phyloP scores from a whole-genome alignment of 2,888 invertebrate species.

The Drosophila neonasuta region DNA sequence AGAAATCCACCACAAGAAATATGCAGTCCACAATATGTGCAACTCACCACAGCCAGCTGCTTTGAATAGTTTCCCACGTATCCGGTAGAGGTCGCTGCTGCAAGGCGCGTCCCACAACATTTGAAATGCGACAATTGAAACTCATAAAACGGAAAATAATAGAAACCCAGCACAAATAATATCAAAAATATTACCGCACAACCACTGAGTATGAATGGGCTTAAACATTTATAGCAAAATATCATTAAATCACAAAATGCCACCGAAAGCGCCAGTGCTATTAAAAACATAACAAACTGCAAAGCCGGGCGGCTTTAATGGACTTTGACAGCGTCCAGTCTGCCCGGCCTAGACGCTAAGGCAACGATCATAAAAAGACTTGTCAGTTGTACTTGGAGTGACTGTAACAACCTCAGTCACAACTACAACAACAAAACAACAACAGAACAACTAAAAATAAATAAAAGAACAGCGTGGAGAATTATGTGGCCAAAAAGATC shows the following conservation, averaged over 20 bases:
- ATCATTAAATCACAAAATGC: conserved; percentile 52
- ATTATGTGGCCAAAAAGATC: conserved; percentile 60
- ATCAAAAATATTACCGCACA: conserved; percentile 32
- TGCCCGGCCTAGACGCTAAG: conserved; percentile 48
- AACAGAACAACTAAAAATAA: conserved; percentile 20
- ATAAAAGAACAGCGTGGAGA: conserved; percentile 31
- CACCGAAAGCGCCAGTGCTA: conserved; percentile 38
- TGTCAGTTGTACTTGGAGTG: conserved; percentile 53
- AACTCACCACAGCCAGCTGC: conserved; percentile 2
- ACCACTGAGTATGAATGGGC: conserved; percentile 42
- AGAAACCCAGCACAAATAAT: conserved; percentile 28
- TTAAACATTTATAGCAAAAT: conserved; percentile 44
- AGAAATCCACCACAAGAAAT: neutral
- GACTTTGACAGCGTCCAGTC: conserved; percentile 59
- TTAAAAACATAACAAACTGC: conserved; percentile 41
- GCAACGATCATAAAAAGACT: conserved; percentile 68
- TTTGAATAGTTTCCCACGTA: neutral
- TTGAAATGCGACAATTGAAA: conserved; percentile 3
- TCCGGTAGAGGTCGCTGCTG: conserved; percentile 28
- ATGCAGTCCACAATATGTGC: neutral
- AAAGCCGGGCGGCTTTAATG: conserved; percentile 61
- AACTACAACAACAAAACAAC: conserved; percentile 17
- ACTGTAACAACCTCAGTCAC: conserved; percentile 23
- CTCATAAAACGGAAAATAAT: conserved; percentile 22
- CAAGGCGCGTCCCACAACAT: conserved; percentile 29